A percentile compares a stretch with the other conserved stretches of the same genome.
Evolutionary conservation across 2,888 invertebrate genomes (phyloP).

Genomic region (Pediacus dermestoides): DNA sequence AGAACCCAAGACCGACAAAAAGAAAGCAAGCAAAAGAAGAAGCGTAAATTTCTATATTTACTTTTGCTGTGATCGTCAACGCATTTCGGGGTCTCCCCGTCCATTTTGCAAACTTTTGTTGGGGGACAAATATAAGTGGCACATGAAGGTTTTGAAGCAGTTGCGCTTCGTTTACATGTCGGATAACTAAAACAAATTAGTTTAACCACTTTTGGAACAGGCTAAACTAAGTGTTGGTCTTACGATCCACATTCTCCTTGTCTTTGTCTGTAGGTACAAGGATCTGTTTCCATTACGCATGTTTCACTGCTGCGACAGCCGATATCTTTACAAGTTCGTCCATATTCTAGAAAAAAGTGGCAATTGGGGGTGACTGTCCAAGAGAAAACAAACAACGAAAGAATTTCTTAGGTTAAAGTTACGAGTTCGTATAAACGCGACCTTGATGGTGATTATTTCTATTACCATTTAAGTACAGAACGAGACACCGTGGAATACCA

Average conservation of each 20-base stretch:
- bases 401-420: conserved; percentile 19
- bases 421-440: no score
- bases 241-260: conserved; percentile 50
- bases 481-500: no score
- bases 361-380: no score
- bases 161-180: conserved; percentile 41
- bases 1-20: no score
- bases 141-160: conserved; percentile 36
- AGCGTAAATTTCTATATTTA: conserved; percentile 22
- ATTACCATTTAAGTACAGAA: no score
- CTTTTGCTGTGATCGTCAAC: conserved; percentile 38
- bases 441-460: no score
- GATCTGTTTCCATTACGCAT: conserved; percentile 69
- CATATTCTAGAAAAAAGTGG: conserved; percentile 66
- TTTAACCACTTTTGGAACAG: neutral
- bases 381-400: conserved; percentile 2
- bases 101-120: conserved; percentile 45
- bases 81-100: conserved; percentile 46
- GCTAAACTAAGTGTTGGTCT: conserved; percentile 20
- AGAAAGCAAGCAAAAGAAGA: no score
- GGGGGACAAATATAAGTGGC: conserved; percentile 47
- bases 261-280: conserved; percentile 61
- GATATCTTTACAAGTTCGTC: conserved; percentile 73
- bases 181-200: conserved; percentile 44
- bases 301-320: conserved; percentile 69